These are phyloP conservation scores for Endotricha flammealis DNA, from an alignment of 2,888 invertebrate species.

Conservation along the genomic window DNA sequence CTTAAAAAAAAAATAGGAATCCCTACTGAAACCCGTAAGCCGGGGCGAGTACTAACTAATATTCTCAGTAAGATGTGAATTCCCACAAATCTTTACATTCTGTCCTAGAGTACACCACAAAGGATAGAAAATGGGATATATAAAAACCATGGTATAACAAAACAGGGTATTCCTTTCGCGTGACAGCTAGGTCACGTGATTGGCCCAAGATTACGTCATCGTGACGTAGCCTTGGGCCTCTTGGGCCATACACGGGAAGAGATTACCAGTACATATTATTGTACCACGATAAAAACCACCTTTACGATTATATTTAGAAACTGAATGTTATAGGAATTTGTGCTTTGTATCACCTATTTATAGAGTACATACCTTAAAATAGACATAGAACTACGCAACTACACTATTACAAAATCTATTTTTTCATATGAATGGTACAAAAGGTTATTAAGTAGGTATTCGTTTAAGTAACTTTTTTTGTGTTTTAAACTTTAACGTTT, in stretches of 20 bases:
- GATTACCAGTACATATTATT: no score
- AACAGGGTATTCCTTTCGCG: no score
- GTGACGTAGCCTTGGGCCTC: no score
- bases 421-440: slow-evolving; percentile 47
- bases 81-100: slow-evolving; percentile 35
- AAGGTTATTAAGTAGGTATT: slow-evolving; percentile 36
- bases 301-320: slow-evolving; percentile 53
- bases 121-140: slow-evolving; percentile 45
- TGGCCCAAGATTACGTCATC: no score
- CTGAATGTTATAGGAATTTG: slow-evolving; percentile 58
- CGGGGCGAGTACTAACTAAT: no score
- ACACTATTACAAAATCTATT: slow-evolving; percentile 57
- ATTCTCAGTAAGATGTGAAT: no score
- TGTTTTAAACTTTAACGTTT: slow-evolving; percentile 10
- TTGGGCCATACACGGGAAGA: no score
- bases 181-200: no score
- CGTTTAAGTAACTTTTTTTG: slow-evolving; percentile 15
- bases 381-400: slow-evolving; percentile 43
- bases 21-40: no score
- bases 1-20: no score
- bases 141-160: no score
- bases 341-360: slow-evolving; percentile 45
- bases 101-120: slow-evolving; percentile 57
- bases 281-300: slow-evolving; percentile 54
- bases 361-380: slow-evolving; percentile 19